These are phyloP conservation scores for Neria commutata DNA, from an alignment of 2,888 invertebrate genomes.

Conservation along the genomic window DNA sequence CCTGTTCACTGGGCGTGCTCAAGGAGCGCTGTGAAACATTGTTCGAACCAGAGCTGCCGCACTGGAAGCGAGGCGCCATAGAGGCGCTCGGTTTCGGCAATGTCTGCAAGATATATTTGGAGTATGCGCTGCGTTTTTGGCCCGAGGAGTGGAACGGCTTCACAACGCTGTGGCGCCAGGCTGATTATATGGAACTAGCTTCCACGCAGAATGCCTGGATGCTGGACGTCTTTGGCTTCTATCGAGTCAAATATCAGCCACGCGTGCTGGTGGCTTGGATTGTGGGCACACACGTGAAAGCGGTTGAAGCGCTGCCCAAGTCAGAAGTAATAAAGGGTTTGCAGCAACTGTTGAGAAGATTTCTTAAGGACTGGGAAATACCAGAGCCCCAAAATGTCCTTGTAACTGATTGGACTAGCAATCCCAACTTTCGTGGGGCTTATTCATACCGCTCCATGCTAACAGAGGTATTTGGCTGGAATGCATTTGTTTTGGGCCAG, in stretches of 20 bases:
- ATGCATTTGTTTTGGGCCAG: constrained; percentile 64
- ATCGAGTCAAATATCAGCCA: constrained; percentile 68
- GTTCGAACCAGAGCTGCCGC: constrained; percentile 63
- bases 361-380: constrained; percentile 39
- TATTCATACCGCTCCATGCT: constrained; percentile 68
- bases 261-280: constrained; percentile 71
- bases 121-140: constrained; percentile 68
- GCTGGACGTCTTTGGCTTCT: constrained; percentile 70
- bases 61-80: constrained; percentile 62
- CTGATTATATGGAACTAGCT: constrained; percentile 51
- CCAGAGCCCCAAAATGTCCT: constrained; percentile 36
- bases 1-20: constrained; percentile 67
- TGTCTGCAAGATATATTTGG: constrained; percentile 68
- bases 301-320: constrained; percentile 67
- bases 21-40: constrained; percentile 56
- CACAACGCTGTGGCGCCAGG: constrained; percentile 65
- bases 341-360: constrained; percentile 41
- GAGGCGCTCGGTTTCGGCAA: constrained; percentile 65
- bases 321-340: constrained; percentile 50
- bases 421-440: constrained; percentile 67
- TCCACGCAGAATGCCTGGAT: constrained; percentile 64
- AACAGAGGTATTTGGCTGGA: constrained; percentile 63
- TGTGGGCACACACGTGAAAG: constrained; percentile 66
- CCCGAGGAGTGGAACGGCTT: constrained; percentile 62
- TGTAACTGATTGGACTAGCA: constrained; percentile 69